phyloP scores from a whole-genome alignment of 2,797 vertebrate genomes.

The Tapera naevia region DNA sequence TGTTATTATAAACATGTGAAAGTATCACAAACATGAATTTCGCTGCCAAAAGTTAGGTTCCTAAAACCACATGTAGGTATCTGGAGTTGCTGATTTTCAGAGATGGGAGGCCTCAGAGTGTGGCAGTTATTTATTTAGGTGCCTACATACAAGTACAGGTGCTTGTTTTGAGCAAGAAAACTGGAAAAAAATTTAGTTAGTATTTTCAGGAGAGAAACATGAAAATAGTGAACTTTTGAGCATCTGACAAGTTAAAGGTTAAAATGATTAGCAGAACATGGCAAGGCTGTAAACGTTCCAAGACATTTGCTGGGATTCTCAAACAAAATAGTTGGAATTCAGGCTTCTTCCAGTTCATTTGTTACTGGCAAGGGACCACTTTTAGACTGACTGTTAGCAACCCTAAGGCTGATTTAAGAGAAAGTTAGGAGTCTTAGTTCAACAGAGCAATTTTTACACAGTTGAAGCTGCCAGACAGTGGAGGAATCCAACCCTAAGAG shows the following conservation, averaged over 20 bases:
- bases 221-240: not conserved
- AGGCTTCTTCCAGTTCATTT: not conserved
- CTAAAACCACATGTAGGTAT: not conserved
- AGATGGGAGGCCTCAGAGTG: not conserved
- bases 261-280: not conserved
- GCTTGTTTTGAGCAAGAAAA: not conserved
- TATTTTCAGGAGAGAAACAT: not conserved
- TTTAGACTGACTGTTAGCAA: not conserved
- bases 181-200: not conserved
- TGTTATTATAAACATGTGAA: conserved; percentile 48
- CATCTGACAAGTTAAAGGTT: not conserved
- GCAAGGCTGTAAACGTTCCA: not conserved
- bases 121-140: not conserved
- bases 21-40: conserved; percentile 16
- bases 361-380: not conserved
- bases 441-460: not conserved
- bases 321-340: conserved; percentile 29
- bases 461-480: not conserved
- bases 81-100: not conserved
- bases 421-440: not conserved
- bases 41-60: not conserved
- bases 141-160: not conserved
- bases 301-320: not conserved
- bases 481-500: not conserved
- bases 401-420: not conserved